Evolutionary conservation across 1,140 invertebrate genomes (phyloP).

Genomic region (Brachionus plicatilis): DNA sequence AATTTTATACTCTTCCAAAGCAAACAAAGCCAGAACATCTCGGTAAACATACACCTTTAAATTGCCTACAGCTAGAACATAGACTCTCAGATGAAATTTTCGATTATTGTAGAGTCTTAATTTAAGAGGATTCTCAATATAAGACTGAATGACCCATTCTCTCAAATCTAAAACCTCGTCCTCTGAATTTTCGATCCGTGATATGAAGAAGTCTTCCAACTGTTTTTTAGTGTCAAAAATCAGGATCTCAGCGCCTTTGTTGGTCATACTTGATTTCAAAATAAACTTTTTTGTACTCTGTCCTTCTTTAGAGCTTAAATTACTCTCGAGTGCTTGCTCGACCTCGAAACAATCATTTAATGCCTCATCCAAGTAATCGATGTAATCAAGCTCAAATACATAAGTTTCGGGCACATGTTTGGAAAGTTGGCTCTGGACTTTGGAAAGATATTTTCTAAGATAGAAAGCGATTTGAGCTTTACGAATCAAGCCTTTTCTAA

Average conservation of each 20-base stretch:
- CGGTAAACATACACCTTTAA: conserved; percentile 25
- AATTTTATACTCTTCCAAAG: not conserved
- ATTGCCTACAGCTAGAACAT: not conserved
- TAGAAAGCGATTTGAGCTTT: conserved; percentile 25
- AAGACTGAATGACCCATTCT: conserved; percentile 29
- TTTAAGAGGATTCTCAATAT: not conserved
- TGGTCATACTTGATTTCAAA: conserved; percentile 9
- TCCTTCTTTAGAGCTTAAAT: not conserved
- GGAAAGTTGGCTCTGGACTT: not conserved
- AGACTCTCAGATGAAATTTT: conserved; percentile 37
- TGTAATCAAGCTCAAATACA: not conserved
- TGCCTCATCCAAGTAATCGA: conserved; percentile 26
- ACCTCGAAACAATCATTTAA: conserved; percentile 27
- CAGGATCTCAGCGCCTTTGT: conserved; percentile 16
- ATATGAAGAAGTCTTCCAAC: not conserved
- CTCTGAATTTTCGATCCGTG: not conserved
- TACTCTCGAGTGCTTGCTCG: not conserved
- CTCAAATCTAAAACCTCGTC: conserved; percentile 12
- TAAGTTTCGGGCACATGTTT: conserved; percentile 18
- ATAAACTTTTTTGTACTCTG: conserved; percentile 11
- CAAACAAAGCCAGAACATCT: conserved; percentile 19
- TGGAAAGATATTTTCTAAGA: conserved; percentile 12
- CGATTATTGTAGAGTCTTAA: not conserved
- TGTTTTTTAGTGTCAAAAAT: conserved; percentile 26
- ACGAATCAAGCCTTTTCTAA: conserved; percentile 9